These are phyloP conservation scores for Sorex araneus DNA, from an alignment of 2,113 vertebrate species.

Conservation along the genomic window DNA sequence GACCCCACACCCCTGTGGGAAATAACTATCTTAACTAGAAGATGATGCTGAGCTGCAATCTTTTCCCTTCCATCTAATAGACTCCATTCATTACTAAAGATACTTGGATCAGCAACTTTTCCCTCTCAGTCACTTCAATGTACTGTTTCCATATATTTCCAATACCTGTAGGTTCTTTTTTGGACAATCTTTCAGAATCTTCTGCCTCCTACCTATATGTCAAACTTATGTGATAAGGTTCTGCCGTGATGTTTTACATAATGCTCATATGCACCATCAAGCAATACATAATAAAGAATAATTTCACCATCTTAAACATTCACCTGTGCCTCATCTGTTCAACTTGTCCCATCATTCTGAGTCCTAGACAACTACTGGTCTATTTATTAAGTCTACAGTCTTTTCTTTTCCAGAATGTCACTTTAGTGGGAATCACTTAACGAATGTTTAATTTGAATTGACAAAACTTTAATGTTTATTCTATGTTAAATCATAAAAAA, in stretches of 20 bases:
- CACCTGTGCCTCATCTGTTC: not conserved
- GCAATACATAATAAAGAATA: not conserved
- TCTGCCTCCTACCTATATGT: not conserved
- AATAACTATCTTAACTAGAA: slow-evolving; percentile 5
- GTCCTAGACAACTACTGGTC: not conserved
- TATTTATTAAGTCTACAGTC: slow-evolving; percentile 15
- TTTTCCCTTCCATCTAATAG: not conserved
- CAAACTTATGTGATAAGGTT: not conserved
- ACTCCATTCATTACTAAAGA: not conserved
- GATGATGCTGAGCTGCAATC: not conserved
- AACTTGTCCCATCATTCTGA: not conserved
- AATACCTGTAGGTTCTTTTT: not conserved
- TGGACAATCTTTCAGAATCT: not conserved
- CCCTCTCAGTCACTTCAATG: not conserved
- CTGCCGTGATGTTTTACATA: not conserved
- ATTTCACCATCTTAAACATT: not conserved
- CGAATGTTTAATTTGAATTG: too few species aligned
- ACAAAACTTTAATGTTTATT: too few species aligned
- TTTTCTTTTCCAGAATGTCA: not conserved
- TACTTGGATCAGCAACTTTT: not conserved
- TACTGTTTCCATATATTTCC: not conserved
- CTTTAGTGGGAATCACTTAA: not conserved
- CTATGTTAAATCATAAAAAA: too few species aligned
- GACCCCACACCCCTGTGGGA: not conserved
- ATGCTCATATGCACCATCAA: not conserved